Evolutionary conservation across 2,113 vertebrate species (phyloP), one percentile per base, ranked within the genome.

Genomic region (Raphicerus campestris): DNA sequence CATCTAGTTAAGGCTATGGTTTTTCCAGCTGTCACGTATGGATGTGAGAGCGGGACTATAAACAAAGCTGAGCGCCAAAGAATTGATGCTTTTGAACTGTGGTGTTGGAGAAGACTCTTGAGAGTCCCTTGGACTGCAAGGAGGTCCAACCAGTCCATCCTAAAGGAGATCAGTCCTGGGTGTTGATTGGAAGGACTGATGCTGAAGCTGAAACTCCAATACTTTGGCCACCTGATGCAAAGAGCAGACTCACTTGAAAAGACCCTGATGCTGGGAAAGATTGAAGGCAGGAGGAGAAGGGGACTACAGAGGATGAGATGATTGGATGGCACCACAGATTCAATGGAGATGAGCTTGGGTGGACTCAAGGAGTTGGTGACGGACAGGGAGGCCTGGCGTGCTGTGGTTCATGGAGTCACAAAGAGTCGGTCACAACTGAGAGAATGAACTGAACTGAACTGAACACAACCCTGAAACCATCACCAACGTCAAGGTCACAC

Each of bases 1-100:
- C 2, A 0, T 70, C 63, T 70, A 70, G 63, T 70, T 17, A 35
- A 70, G 63, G n/a, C 17, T 35, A 70, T 35, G 63, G 17, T 70
- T 70, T 70, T 70, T 70, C 4, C 63, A 10, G 17, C 2, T 0
- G 4, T 70, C n/a, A 35, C 35, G n/a, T 70, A 20, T 70, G 63
- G 9, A 35, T 70, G 63, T 20, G n/a, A 70, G n/a, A 70, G 63
- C 35, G 35, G 63, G n/a, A 70, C 17, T 70, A 20, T 35, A 35
- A 70, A 70, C n/a, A 35, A 70, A 35, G n/a, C n/a, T 70, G n/a
- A 70, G n/a, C 0, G 0, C 63, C 1, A 2, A 66, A 70, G 63
- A 35, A 70, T 35, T 70, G 63, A 70, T 70, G 63, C n/a, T 70
- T 70, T 70, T 70, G 63, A 70, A 70, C n/a, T 20, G 17, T 70